Evolutionary conservation across 2,888 invertebrate genomes (phyloP), one percentile per base, ranked within the genome.

Genomic region (Nomada goodeniana): DNA sequence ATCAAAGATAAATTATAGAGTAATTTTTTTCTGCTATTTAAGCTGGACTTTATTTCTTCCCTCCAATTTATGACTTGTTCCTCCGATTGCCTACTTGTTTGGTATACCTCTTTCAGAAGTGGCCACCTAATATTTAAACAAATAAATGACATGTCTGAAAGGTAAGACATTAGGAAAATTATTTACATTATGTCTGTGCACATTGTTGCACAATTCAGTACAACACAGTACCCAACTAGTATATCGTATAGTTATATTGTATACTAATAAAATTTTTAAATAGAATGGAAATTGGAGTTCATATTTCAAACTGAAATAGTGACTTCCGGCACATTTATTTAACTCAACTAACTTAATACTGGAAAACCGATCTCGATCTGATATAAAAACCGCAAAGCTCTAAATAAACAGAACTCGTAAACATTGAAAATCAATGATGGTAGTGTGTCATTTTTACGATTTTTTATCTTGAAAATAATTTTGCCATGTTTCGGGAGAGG

Each of bases 101-200:
- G 90, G 73, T 94, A 93, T 13, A 91, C 79, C 74, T 94, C 90
- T 69, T 85, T 90, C 67, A 94, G 87, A 52, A 89, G 87, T 42
- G 94, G 94, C 94, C 94, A 95, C 83, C 95, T 95, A 29, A 53
- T 15, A 70, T 74, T 60, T n/a, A 29, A 61, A 47, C 42, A 50
- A 68, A 23, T 50, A 20, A 47, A 26, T 13, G 15, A 47, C n/a
- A 2, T 42, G 29, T 20, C n/a, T 47, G 2, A 55, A 52, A 29
- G 2, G 44, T 36, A 4, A 55, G 42, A 3, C 10, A 57, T 18
- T 55, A 15, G 1, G 63, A 55, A 44, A 57, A 23, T n/a, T 64
- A 2, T 42, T 42, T n/a, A 44, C 7, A 57, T 20, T 42, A 4
- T 15, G 5, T 20, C 18, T 13, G 2, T 2, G n/a, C 5, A 2